phyloP scores from a whole-genome alignment of 2,888 invertebrate species.

The Drosophila barbarae region DNA sequence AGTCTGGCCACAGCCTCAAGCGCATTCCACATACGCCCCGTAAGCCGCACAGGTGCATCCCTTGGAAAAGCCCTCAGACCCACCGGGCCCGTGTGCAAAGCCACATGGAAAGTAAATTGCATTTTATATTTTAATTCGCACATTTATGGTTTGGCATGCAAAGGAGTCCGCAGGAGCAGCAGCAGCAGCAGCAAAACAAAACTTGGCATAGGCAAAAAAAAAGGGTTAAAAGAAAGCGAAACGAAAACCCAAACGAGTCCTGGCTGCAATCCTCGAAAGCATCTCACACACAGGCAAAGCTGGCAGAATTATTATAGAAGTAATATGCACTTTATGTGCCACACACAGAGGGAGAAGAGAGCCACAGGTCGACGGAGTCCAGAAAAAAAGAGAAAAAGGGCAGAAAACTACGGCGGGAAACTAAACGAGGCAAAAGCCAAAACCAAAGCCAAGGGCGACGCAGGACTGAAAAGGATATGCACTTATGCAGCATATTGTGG shows the following conservation, averaged over 20 bases:
- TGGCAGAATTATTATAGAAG: slow-evolving; percentile 47
- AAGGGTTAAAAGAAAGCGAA: slow-evolving; percentile 3
- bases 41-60: slow-evolving; percentile 3
- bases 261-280: slow-evolving; percentile 33
- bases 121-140: slow-evolving; percentile 63
- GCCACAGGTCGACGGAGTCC: slow-evolving; percentile 30
- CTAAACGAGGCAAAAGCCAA: slow-evolving; percentile 35
- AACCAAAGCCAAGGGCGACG: slow-evolving; percentile 44
- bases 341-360: slow-evolving; percentile 14
- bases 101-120: slow-evolving; percentile 56
- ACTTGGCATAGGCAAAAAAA: slow-evolving; percentile 11
- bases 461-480: slow-evolving; percentile 31
- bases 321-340: slow-evolving; percentile 65
- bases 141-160: slow-evolving; percentile 54
- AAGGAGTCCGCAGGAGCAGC: slow-evolving; percentile 32
- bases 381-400: background rate
- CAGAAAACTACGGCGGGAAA: slow-evolving; percentile 12
- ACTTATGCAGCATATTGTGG: slow-evolving; percentile 23
- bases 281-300: slow-evolving; percentile 10
- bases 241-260: slow-evolving; percentile 19
- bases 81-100: slow-evolving; percentile 15
- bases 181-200: slow-evolving; percentile 28
- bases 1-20: slow-evolving; percentile 14
- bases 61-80: background rate
- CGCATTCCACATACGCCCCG: slow-evolving; percentile 33